A percentile compares a stretch with the other conserved stretches of the same genome.
Conservation (phyloP, 2,888 invertebrate genomes). For the Drepanosiphum platanoidis region DNA sequence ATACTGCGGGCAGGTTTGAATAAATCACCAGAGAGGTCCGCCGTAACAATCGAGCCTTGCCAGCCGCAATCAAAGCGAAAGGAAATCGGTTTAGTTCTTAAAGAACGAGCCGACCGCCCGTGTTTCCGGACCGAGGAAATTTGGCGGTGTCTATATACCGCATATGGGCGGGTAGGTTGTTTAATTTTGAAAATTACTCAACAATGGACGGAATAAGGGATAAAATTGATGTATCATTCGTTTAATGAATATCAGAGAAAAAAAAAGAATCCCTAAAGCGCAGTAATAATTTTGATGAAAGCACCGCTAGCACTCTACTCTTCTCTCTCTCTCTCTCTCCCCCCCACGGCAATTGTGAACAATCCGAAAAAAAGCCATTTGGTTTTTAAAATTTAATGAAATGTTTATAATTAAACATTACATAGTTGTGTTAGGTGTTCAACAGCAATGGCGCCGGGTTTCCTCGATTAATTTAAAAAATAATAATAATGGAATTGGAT, state of each 20-base stretch:
- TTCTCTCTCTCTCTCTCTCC: not conserved
- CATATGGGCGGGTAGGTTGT: not conserved
- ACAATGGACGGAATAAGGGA: slow-evolving; percentile 12
- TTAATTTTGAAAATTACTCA: slow-evolving; percentile 46
- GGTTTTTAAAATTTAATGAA: slow-evolving; percentile 61
- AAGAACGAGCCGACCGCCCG: slow-evolving; percentile 1
- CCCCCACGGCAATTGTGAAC: not conserved
- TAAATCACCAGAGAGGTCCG: not conserved
- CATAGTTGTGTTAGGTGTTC: slow-evolving; percentile 57
- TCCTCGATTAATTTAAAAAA: slow-evolving; percentile 61
- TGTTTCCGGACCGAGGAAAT: not conserved
- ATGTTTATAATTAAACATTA: slow-evolving; percentile 61
- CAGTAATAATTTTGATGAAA: slow-evolving; percentile 60
- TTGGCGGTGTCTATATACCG: not conserved
- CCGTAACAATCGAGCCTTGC: not conserved
- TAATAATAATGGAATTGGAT: slow-evolving; percentile 62
- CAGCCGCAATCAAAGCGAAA: slow-evolving; percentile 17
- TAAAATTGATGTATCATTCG: slow-evolving; percentile 61
- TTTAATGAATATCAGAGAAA: slow-evolving; percentile 42
- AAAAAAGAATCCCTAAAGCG: slow-evolving; percentile 36
- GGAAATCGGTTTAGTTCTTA: slow-evolving; percentile 6
- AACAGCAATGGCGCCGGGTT: slow-evolving; percentile 46
- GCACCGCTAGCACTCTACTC: not conserved
- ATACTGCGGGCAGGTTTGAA: slow-evolving; percentile 31
- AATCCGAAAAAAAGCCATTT: slow-evolving; percentile 59